Evolutionary conservation across 2,113 vertebrate species (phyloP), one percentile per base, ranked within the genome.

Genomic region (Antigone vipio): DNA sequence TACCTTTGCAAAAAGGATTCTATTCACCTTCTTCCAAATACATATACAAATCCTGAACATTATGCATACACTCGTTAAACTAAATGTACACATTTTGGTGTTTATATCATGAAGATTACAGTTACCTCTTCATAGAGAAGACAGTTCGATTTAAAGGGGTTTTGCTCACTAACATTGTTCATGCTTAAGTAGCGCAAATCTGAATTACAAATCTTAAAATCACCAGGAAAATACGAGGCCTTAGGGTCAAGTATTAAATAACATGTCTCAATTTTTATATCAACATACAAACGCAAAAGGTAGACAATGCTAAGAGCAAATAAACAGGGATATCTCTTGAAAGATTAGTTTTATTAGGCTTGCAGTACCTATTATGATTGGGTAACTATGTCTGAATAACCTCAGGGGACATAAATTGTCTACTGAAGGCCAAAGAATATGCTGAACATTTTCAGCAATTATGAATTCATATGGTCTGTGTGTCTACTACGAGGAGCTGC

Each of bases 201-300:
- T 88, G 66, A 96, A 89, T 87, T 93, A 93, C 38, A 78, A 88
- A 95, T 79, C 47, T 78, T 86, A 85, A 67, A 78, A 89, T 78
- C 53, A 58, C 56, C 0, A 4, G 42, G 60, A 92, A 93, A 88
- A 94, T 23, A 80, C 3, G 4, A 80, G 34, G 73, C 60, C 68
- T 92, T 62, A 72, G 47, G 76, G 64, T 34, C 69, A 92, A 78
- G 92, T 90, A 94, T 38, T 89, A 81, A 88, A 92, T 67, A 94
- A 77, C n/a, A 20, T 12, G 15, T 29, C 82, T 91, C 40, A 45
- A 21, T 78, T 94, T 95, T 82, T 87, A 16, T 62, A 89, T 85
- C 53, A 81, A 66, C 55, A 58, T 53, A 84, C 32, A 56, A 34
- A 84, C 1, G 26, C 40, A 76, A 81, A 95, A 75, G 34, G 60